Base-by-base conservation (phyloP, 2,113 vertebrate species). In the Gnathonemus echidnorhynchus region DNA sequence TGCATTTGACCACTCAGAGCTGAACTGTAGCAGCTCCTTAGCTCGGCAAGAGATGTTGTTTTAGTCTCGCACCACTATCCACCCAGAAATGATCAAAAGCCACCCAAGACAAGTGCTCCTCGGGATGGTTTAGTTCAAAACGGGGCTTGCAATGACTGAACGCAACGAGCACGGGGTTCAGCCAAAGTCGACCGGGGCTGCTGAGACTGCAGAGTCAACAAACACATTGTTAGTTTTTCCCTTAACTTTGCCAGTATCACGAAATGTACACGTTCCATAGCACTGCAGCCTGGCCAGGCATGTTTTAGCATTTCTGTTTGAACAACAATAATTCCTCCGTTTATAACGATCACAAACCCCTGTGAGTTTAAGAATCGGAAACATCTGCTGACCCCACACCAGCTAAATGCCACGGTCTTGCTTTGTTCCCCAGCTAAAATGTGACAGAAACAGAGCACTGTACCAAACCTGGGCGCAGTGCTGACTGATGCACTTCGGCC, bases 11-110 rank as follows among this genome's bases (percentile, higher is more conserved):
- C 31, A 24, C 77, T 74, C 86, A 88, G 31, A 46, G 19, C 52
- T 56, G 88, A 88, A 80, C 45, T 88, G 88, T 89, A 88, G 89
- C 89, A 31, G 0, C 0, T 91, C 91, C 91, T 19, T 83, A 92
- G 92, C 93, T 88, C 90, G 90, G 91, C 90, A 80, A 86, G 91
- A 83, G 93, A 91, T 91, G 91, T 93, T 94, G 89, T 91, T 94
- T 94, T 93, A 94, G 93, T 94, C 92, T 93, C 91, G 94, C 92
- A 92, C 91, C 91, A 93, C 92, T 93, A 91, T 88, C 91, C 92
- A 90, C 91, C 92, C 93, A 94, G 92, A 94, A 94, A 93, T 88
- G 88, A 91, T 92, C 39, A 24, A 92, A 93, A 86, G 90, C 93
- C 93, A 94, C 93, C 94, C 94, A 93, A 93, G 86, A 88, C 92